Conservation (phyloP, 2,888 invertebrate genomes). For the Epiperipatus broadwayi region DNA sequence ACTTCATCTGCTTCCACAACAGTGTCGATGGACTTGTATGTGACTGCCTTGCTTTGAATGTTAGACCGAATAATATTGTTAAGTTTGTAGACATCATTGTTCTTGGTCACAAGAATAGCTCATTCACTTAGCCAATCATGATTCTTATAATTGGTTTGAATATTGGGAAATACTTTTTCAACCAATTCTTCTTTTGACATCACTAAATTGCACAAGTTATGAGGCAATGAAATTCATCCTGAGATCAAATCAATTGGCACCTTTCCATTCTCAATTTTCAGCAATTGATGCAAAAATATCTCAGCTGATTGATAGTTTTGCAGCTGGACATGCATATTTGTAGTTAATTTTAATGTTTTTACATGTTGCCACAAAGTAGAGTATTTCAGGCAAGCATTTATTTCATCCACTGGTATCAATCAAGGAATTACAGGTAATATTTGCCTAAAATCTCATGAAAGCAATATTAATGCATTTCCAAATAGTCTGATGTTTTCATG, state of each 20-base stretch:
- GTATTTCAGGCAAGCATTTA: slow-evolving; percentile 20
- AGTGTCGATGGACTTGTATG: no score
- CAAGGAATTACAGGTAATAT: slow-evolving; percentile 17
- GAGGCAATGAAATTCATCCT: slow-evolving; percentile 10
- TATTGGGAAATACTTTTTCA: slow-evolving; percentile 13
- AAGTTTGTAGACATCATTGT: no score
- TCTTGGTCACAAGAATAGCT: slow-evolving; percentile 18
- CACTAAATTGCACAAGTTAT: no score
- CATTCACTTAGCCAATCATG: slow-evolving; percentile 16
- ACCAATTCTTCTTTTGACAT: slow-evolving; percentile 10
- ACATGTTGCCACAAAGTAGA: slow-evolving; percentile 18
- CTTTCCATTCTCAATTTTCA: slow-evolving; percentile 15
- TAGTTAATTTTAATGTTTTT: slow-evolving; percentile 12
- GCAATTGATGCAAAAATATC: slow-evolving; percentile 14
- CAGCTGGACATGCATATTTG: slow-evolving; percentile 15
- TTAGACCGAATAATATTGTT: no score
- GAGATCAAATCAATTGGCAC: slow-evolving; percentile 6
- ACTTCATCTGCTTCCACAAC: no score
- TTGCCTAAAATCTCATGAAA: slow-evolving; percentile 20
- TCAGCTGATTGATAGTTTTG: slow-evolving; percentile 9
- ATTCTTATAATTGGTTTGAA: slow-evolving; percentile 13
- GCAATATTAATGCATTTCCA: slow-evolving; percentile 13
- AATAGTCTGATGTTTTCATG: neutral
- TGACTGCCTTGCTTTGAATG: no score
- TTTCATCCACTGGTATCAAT: slow-evolving; percentile 17